phyloP scores from a whole-genome alignment of 2,888 invertebrate genomes.

The Rhingia campestris region DNA sequence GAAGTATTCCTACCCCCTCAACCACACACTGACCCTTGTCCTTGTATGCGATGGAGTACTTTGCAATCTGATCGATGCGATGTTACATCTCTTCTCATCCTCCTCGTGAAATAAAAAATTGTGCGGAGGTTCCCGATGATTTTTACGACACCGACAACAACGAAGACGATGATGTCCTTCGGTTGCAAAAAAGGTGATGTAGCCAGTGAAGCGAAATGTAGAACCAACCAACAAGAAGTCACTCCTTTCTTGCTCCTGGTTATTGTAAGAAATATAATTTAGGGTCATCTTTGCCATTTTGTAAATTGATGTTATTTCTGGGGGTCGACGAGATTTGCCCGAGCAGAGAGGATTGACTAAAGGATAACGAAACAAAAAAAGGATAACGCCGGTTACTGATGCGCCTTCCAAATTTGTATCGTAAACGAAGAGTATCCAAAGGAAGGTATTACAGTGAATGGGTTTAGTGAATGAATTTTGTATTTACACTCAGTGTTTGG shows the following conservation, averaged over 20 bases:
- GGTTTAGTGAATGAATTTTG: slow-evolving; percentile 37
- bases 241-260: slow-evolving; percentile 30
- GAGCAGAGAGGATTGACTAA: slow-evolving; percentile 34
- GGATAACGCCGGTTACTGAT: slow-evolving; percentile 39
- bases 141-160: slow-evolving; percentile 48
- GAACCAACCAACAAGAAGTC: slow-evolving; percentile 55
- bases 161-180: slow-evolving; percentile 64
- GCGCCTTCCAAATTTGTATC: slow-evolving; percentile 43
- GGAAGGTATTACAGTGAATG: slow-evolving; percentile 31
- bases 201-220: slow-evolving; percentile 59
- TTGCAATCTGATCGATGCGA: slow-evolving; percentile 60
- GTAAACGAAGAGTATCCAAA: slow-evolving; percentile 39
- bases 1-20: slow-evolving; percentile 37
- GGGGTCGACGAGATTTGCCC: slow-evolving; percentile 26
- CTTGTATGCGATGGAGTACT: slow-evolving; percentile 20
- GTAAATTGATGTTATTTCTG: slow-evolving; percentile 72
- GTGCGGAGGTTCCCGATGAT: slow-evolving; percentile 43
- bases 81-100: not conserved
- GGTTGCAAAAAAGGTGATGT: slow-evolving; percentile 65
- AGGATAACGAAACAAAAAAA: slow-evolving; percentile 41
- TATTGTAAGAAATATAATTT: slow-evolving; percentile 70
- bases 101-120: slow-evolving; percentile 17
- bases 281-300: slow-evolving; percentile 72
- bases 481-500: slow-evolving; percentile 30
- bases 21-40: slow-evolving; percentile 24